A percentile compares a stretch with the other conserved stretches of the same genome.
Evolutionary conservation across 2,888 invertebrate species (phyloP).

Genomic region (Luffia ferchaultella): DNA sequence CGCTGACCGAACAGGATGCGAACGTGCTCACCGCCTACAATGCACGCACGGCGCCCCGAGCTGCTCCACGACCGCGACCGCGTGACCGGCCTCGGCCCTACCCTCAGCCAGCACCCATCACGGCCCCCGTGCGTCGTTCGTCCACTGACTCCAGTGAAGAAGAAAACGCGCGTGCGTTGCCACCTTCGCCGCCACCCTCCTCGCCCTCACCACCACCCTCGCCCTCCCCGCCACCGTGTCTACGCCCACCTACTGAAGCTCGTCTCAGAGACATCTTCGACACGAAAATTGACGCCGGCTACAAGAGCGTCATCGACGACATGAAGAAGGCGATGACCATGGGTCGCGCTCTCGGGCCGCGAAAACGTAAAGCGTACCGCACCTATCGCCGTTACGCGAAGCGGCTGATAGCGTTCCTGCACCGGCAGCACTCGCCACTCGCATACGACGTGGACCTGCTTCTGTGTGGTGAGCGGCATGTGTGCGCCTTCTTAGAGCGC

Average conservation of each 20-base stretch:
- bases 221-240: slow-evolving; percentile 51
- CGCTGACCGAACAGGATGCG: slow-evolving; percentile 58
- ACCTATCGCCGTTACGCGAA: slow-evolving; percentile 59
- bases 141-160: slow-evolving; percentile 61
- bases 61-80: slow-evolving; percentile 41
- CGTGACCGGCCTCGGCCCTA: slow-evolving; percentile 46
- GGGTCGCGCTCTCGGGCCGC: slow-evolving; percentile 50
- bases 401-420: slow-evolving; percentile 51
- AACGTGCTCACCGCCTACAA: slow-evolving; percentile 61
- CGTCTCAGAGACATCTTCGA: slow-evolving; percentile 56
- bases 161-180: slow-evolving; percentile 42
- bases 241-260: slow-evolving; percentile 47
- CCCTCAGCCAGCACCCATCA: slow-evolving; percentile 34
- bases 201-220: slow-evolving; percentile 53
- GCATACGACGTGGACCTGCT: slow-evolving; percentile 60
- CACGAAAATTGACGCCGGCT: slow-evolving; percentile 60
- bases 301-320: slow-evolving; percentile 60
- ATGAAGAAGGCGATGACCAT: slow-evolving; percentile 64
- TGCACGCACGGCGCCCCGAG: slow-evolving; percentile 54
- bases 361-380: slow-evolving; percentile 55
- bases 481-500: slow-evolving; percentile 52
- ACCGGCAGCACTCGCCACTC: slow-evolving; percentile 56
- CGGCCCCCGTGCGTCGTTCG: slow-evolving; percentile 38
- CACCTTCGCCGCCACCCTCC: slow-evolving; percentile 52
- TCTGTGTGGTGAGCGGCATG: slow-evolving; percentile 53